Evolutionary conservation across 2,797 vertebrate genomes (phyloP).

Genomic region (Psittacula echo): DNA sequence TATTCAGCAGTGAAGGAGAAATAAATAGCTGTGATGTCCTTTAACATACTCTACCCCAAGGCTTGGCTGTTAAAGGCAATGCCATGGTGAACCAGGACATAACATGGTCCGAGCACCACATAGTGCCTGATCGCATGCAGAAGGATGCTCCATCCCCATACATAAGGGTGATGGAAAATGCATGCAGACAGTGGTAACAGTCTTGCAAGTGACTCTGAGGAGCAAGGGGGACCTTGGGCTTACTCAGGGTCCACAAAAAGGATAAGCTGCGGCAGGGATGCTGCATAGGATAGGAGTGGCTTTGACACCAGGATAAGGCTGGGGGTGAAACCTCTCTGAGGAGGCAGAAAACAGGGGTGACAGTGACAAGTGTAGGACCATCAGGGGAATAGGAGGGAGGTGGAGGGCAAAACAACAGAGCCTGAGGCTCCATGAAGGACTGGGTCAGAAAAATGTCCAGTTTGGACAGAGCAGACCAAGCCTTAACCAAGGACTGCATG

Average conservation of each 20-base stretch:
- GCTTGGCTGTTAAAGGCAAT: background rate
- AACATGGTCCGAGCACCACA: background rate
- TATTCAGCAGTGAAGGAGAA: background rate
- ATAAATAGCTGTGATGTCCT: background rate
- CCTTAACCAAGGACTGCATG: background rate
- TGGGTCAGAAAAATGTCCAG: background rate
- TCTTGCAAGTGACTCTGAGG: background rate
- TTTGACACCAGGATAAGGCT: background rate
- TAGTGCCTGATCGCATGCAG: background rate
- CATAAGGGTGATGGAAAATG: fast-evolving
- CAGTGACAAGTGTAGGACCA: background rate
- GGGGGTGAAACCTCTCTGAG: background rate
- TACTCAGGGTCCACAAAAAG: background rate
- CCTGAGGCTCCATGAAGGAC: background rate
- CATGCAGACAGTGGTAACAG: background rate
- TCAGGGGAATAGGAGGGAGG: background rate
- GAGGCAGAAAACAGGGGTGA: background rate
- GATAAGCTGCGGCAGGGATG: background rate
- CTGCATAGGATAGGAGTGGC: background rate
- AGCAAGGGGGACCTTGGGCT: background rate
- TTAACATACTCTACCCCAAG: background rate
- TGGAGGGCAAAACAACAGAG: background rate
- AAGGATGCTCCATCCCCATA: background rate
- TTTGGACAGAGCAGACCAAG: background rate
- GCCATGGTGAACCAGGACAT: background rate